phyloP scores from a whole-genome alignment of 2,888 invertebrate genomes.

The Sphaerophoria rueppellii region DNA sequence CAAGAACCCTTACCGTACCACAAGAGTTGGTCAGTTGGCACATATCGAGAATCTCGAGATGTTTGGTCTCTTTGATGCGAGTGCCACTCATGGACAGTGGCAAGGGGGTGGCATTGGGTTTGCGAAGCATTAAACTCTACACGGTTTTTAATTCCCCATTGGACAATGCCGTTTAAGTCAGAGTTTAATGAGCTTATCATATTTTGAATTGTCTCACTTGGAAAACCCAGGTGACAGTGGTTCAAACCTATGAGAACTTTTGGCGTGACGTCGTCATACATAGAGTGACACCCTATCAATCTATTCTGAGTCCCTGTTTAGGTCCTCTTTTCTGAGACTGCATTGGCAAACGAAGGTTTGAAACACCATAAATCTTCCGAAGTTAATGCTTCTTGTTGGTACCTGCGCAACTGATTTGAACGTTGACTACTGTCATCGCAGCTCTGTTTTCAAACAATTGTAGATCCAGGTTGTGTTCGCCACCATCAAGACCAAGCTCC shows the following conservation, averaged over 20 bases:
- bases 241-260: slow-evolving; percentile 45
- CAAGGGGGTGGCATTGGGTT: too few relatives aligned
- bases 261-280: slow-evolving; percentile 38
- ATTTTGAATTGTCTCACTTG: slow-evolving; percentile 26
- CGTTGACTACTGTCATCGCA: slow-evolving; percentile 45
- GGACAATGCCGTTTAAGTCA: too few relatives aligned
- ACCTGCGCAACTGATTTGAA: slow-evolving; percentile 54
- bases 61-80: too few relatives aligned
- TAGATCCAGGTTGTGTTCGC: slow-evolving; percentile 42
- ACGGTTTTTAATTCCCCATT: too few relatives aligned
- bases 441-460: too few relatives aligned
- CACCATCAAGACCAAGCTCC: slow-evolving; percentile 50
- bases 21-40: too few relatives aligned
- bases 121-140: too few relatives aligned
- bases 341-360: slow-evolving; percentile 17
- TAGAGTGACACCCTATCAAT: slow-evolving; percentile 18
- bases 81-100: too few relatives aligned
- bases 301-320: slow-evolving; percentile 12
- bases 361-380: slow-evolving; percentile 26
- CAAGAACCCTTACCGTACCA: too few relatives aligned
- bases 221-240: slow-evolving; percentile 50
- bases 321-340: slow-evolving; percentile 39
- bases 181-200: too few relatives aligned
- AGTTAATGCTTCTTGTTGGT: neutral
- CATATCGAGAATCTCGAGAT: too few relatives aligned